Evolutionary conservation across 2,888 invertebrate species (phyloP).

Genomic region (Heliconius ismenius): DNA sequence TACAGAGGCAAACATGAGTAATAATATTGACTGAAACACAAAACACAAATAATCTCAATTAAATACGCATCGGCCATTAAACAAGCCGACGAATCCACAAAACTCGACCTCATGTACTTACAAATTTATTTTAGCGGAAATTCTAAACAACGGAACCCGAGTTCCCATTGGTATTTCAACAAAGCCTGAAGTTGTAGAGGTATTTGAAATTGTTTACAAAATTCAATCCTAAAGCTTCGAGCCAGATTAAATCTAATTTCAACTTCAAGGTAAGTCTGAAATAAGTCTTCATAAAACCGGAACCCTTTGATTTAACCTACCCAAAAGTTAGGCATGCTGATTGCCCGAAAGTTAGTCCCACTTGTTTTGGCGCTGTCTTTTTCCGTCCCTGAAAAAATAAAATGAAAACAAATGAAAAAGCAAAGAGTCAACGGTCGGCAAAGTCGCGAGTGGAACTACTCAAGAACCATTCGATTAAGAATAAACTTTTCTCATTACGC

Average conservation of each 20-base stretch:
- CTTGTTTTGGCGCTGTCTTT: slow-evolving; percentile 72
- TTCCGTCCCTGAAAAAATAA: slow-evolving; percentile 72
- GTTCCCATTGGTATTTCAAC: slow-evolving; percentile 80
- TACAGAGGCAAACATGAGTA: not conserved
- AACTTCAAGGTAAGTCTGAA: slow-evolving; percentile 82
- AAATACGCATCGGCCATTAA: slow-evolving; percentile 65
- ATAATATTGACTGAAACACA: slow-evolving; percentile 27
- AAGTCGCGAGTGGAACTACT: slow-evolving; percentile 49
- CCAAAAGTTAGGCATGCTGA: slow-evolving; percentile 75
- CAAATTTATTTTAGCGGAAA: slow-evolving; percentile 79
- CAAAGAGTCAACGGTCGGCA: slow-evolving; percentile 64
- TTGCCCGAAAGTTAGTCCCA: slow-evolving; percentile 78
- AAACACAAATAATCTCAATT: slow-evolving; percentile 63
- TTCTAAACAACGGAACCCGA: slow-evolving; percentile 75
- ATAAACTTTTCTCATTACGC: slow-evolving; percentile 35
- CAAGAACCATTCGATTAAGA: slow-evolving; percentile 43
- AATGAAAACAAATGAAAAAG: slow-evolving; percentile 77
- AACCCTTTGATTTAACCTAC: slow-evolving; percentile 82
- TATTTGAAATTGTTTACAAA: slow-evolving; percentile 82
- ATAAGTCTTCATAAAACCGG: slow-evolving; percentile 82
- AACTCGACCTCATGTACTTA: slow-evolving; percentile 70
- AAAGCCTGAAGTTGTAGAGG: slow-evolving; percentile 81
- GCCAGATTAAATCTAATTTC: slow-evolving; percentile 82
- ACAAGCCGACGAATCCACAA: slow-evolving; percentile 64
- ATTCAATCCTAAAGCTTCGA: slow-evolving; percentile 81